These are phyloP conservation scores for Drosophila auraria DNA, from an alignment of 1,140 invertebrate species.

Conservation along the genomic window DNA sequence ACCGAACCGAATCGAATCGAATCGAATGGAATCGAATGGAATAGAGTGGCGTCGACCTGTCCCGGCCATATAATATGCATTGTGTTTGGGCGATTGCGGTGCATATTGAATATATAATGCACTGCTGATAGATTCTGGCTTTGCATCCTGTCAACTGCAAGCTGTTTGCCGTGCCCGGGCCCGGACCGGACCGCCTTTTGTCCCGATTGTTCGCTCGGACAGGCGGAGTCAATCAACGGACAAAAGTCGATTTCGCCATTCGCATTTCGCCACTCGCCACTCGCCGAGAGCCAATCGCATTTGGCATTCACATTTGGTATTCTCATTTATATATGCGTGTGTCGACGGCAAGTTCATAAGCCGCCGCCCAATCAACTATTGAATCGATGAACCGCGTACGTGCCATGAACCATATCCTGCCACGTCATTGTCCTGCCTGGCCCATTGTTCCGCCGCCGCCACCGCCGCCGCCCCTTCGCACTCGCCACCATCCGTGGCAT, in stretches of 20 bases:
- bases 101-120: slow-evolving; percentile 58
- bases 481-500: neutral
- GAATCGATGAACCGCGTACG: slow-evolving; percentile 40
- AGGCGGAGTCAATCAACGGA: slow-evolving; percentile 50
- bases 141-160: slow-evolving; percentile 41
- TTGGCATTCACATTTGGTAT: slow-evolving; percentile 12
- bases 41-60: slow-evolving; percentile 6
- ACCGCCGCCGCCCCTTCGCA: neutral
- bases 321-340: slow-evolving; percentile 35
- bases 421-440: slow-evolving; percentile 32
- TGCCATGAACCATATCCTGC: slow-evolving; percentile 21
- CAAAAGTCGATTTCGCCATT: slow-evolving; percentile 48
- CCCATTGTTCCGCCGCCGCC: slow-evolving; percentile 22
- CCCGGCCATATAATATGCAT: slow-evolving; percentile 29
- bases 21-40: slow-evolving; percentile 4
- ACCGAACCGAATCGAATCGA: neutral
- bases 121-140: slow-evolving; percentile 51
- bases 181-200: slow-evolving; percentile 24
- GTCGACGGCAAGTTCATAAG: slow-evolving; percentile 41
- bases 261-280: neutral
- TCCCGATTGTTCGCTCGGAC: slow-evolving; percentile 40
- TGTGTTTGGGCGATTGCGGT: slow-evolving; percentile 23
- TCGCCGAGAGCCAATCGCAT: slow-evolving; percentile 3
- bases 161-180: slow-evolving; percentile 18
- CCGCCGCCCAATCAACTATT: slow-evolving; percentile 50